Evolutionary conservation across 2,888 invertebrate genomes (phyloP), one percentile per base, ranked within the genome.

Genomic region (Diaprepes abbreviatus): DNA sequence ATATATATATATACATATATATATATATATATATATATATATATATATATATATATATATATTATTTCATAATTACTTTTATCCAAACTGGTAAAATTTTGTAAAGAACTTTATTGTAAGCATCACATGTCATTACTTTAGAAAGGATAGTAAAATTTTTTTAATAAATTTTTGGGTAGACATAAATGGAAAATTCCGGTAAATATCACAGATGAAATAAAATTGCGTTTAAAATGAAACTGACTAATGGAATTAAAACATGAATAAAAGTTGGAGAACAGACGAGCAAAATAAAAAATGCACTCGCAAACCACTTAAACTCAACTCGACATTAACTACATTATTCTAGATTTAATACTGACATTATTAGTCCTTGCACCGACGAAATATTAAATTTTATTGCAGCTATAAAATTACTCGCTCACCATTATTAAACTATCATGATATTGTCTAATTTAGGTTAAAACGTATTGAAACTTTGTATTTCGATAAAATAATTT

Each of bases 271-370:
- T 9, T 28, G 16, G 28, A 50, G 43, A 43, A 28, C 48, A 50
- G 28, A 14, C 16, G 16, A 28, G 28, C 6, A 4, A 28, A 28
- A 50, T 28, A 50, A 50, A 50, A 14, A 50, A 28, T 21, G n/a
- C 3, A 21, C 1, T 28, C 48, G 28, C 24, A 28, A 28, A 28
- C 28, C 48, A 50, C 48, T 50, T 50, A 50, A 52, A 60, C 60
- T 36, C 14, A 17, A 55, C 45, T 28, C 19, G 55, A 62, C 62
- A 48, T 36, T 68, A 68, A 68, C 62, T 68, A 50, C 45, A 57
- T 68, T 62, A 68, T 63, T 38, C 38, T 63, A 63, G 57, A 68
- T 68, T 68, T 57, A 63, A 68, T 63, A 57, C 63, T 16, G 55
- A 50, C 48, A 60, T 67, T 67, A 67, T 67, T 55, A 68, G 67